Conservation (phyloP, 2,797 vertebrate species). For the Lepus townsendii region DNA sequence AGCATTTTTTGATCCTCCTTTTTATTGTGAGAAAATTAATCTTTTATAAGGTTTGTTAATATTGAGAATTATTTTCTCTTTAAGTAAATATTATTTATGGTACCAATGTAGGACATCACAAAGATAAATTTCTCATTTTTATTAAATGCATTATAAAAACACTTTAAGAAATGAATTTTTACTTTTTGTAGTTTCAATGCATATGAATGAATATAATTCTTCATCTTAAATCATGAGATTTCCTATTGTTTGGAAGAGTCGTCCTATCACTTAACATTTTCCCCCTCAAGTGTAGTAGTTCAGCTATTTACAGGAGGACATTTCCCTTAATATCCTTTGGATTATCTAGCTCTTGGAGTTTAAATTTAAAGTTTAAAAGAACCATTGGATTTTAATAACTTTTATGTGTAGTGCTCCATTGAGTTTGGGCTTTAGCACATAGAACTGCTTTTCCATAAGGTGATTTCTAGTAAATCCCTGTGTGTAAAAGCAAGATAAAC, state of each 20-base stretch:
- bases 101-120: background rate
- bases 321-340: slow-evolving; percentile 89
- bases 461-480: slow-evolving; percentile 92
- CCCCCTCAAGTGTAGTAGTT: slow-evolving; percentile 74
- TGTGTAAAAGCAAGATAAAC: slow-evolving; percentile 94
- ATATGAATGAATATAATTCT: slow-evolving; percentile 20
- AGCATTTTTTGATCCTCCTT: background rate
- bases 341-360: slow-evolving; percentile 88
- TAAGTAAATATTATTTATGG: background rate
- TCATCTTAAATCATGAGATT: background rate
- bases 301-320: slow-evolving; percentile 82
- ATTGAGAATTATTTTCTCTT: background rate
- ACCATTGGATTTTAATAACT: slow-evolving; percentile 91
- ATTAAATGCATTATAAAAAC: background rate
- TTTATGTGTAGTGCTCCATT: slow-evolving; percentile 89
- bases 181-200: background rate
- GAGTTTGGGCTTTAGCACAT: slow-evolving; percentile 89
- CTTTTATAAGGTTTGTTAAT: background rate
- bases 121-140: slow-evolving; percentile 35
- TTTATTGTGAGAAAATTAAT: background rate
- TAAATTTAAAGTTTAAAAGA: slow-evolving; percentile 91
- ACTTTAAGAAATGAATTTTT: slow-evolving; percentile 41
- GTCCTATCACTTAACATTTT: slow-evolving; percentile 67
- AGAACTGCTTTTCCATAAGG: slow-evolving; percentile 90
- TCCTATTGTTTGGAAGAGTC: slow-evolving; percentile 48